phyloP scores from a whole-genome alignment of 2,113 vertebrate genomes.

The Myrmecophaga tridactyla region DNA sequence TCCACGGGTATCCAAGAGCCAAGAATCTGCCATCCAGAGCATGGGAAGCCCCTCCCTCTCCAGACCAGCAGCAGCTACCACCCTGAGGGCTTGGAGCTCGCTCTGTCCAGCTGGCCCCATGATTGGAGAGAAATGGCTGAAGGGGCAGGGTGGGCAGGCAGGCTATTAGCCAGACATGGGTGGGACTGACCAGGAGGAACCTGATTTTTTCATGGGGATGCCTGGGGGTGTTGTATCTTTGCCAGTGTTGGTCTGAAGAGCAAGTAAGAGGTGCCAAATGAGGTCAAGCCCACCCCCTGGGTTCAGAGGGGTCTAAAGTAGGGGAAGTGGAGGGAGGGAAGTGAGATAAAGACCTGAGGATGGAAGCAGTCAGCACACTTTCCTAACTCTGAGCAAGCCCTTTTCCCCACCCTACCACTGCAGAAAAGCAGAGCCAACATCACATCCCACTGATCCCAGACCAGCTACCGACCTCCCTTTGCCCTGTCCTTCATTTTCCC shows the following conservation, averaged over 20 bases:
- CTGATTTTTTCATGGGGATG: not conserved
- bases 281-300: not conserved
- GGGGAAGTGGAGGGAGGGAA: not conserved
- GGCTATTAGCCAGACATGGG: not conserved
- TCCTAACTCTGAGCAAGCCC: not conserved
- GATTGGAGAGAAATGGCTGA: not conserved
- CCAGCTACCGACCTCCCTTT: not conserved
- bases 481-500: not conserved
- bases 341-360: not conserved
- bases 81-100: not conserved
- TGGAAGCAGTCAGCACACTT: fast-evolving
- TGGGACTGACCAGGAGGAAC: not conserved
- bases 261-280: not conserved
- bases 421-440: not conserved
- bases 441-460: not conserved
- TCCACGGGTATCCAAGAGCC: not conserved
- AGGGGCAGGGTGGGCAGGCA: not conserved
- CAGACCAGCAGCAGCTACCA: not conserved
- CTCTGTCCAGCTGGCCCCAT: not conserved
- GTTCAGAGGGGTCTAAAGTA: not conserved
- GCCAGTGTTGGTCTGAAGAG: not conserved
- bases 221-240: not conserved
- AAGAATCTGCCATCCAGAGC: not conserved
- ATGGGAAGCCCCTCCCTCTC: not conserved
- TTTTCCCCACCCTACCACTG: not conserved